A percentile compares a stretch with the other conserved stretches of the same genome.
phyloP scores from a whole-genome alignment of 2,113 vertebrate genomes.

The Pipra filicauda region DNA sequence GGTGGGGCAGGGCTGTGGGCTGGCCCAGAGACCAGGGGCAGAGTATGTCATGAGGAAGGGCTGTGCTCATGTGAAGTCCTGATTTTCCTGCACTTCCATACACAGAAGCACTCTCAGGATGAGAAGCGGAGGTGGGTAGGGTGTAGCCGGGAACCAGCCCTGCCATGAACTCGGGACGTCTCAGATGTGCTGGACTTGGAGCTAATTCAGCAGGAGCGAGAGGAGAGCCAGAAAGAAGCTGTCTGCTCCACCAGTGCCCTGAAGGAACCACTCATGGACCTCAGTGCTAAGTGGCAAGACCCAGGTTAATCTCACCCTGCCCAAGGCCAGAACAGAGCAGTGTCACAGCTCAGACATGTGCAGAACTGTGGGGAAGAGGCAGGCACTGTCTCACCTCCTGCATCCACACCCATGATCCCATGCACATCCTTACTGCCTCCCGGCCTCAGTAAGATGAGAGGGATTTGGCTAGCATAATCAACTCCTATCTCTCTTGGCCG shows the following conservation, averaged over 20 bases:
- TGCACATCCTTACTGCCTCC: rapidly evolving
- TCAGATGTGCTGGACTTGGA: not conserved
- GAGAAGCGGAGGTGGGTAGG: not conserved
- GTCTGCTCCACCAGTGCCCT: not conserved
- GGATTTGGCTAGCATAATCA: not conserved
- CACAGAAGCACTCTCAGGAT: not conserved
- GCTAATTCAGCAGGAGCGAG: not conserved
- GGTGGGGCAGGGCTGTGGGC: not conserved
- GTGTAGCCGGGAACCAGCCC: not conserved
- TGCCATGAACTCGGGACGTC: not conserved
- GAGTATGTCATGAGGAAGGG: not conserved
- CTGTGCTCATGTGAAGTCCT: not conserved
- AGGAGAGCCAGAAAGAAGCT: not conserved
- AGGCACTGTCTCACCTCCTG: not conserved
- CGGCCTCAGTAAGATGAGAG: not conserved
- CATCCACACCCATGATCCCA: rapidly evolving
- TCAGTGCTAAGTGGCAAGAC: rapidly evolving
- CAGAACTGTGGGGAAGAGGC: not conserved
- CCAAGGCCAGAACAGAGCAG: not conserved
- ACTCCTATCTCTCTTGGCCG: not conserved
- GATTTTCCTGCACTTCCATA: not conserved
- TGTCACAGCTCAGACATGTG: not conserved
- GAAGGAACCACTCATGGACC: not conserved
- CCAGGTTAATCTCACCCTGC: not conserved
- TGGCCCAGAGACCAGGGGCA: not conserved